Evolutionary conservation across 2,797 vertebrate genomes (phyloP).

Genomic region (Heterohyrax brucei): DNA sequence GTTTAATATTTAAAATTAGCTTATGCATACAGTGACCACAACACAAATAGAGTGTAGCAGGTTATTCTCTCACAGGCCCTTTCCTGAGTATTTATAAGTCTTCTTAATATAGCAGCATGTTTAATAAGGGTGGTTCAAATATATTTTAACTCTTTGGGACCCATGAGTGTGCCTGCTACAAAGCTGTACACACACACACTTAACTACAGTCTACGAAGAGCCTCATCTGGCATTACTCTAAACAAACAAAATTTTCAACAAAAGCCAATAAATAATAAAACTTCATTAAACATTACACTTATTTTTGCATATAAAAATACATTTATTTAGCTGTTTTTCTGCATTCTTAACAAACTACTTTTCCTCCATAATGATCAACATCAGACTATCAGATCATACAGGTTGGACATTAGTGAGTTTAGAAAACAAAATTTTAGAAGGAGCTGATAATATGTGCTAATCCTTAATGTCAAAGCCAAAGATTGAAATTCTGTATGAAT

Average conservation of each 20-base stretch:
- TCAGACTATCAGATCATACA: constrained; percentile 72
- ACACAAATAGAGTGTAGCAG: constrained; percentile 65
- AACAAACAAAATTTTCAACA: constrained; percentile 34
- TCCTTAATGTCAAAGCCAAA: constrained; percentile 82
- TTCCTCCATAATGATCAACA: constrained; percentile 80
- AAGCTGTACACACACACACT: background rate
- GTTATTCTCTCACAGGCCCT: constrained; percentile 51
- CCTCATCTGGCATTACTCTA: background rate
- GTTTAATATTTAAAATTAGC: constrained; percentile 81
- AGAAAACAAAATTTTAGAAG: constrained; percentile 81
- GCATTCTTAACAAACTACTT: constrained; percentile 79
- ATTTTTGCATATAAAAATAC: constrained; percentile 78
- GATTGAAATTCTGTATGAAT: constrained; percentile 82
- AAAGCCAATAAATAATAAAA: constrained; percentile 69
- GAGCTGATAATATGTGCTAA: constrained; percentile 78
- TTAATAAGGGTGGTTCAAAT: constrained; percentile 64
- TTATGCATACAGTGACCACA: constrained; percentile 64
- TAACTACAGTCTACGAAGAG: background rate
- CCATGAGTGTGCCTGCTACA: background rate
- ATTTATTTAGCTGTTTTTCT: constrained; percentile 68
- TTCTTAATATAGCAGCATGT: constrained; percentile 65
- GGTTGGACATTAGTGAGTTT: constrained; percentile 77
- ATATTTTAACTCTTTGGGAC: constrained; percentile 45
- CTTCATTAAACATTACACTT: constrained; percentile 71
- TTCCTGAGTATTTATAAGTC: constrained; percentile 69